Conservation (phyloP, 2,797 vertebrate genomes). For the Ctenochaetus hawaiiensis region DNA sequence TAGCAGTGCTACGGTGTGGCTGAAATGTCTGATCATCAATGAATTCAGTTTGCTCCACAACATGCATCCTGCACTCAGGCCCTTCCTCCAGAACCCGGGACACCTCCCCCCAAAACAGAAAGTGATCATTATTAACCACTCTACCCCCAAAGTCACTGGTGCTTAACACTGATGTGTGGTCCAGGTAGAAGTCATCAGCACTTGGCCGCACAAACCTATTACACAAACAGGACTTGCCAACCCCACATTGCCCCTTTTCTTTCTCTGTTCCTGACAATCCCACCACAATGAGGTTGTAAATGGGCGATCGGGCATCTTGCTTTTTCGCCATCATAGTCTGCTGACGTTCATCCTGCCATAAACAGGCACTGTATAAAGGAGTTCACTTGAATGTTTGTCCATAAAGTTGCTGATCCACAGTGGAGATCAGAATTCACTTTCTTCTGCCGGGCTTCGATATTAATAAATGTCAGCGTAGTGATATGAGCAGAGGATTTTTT, state of each 20-base stretch:
- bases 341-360: conserved; percentile 91
- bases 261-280: conserved; percentile 98
- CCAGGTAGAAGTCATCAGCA: conserved; percentile 96
- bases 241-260: conserved; percentile 96
- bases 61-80: conserved; percentile 91
- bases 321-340: conserved; percentile 97
- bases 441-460: conserved; percentile 64
- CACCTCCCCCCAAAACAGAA: conserved; percentile 98
- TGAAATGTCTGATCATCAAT: conserved; percentile 99
- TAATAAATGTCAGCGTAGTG: conserved; percentile 56
- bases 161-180: conserved; percentile 98
- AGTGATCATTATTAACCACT: conserved; percentile 99
- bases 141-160: conserved; percentile 99
- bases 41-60: conserved; percentile 99
- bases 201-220: conserved; percentile 95
- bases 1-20: conserved; percentile 96
- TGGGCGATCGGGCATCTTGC: conserved; percentile 95
- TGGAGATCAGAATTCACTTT: conserved; percentile 65
- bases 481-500: conserved; percentile 66
- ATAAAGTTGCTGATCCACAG: conserved; percentile 74
- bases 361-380: conserved; percentile 85
- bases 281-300: conserved; percentile 96
- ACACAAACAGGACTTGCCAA: conserved; percentile 97
- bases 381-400: conserved; percentile 76
- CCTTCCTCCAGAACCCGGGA: conserved; percentile 92